Base-by-base conservation (phyloP, 2,888 invertebrate genomes). In the Carpatolechia fugitivella region DNA sequence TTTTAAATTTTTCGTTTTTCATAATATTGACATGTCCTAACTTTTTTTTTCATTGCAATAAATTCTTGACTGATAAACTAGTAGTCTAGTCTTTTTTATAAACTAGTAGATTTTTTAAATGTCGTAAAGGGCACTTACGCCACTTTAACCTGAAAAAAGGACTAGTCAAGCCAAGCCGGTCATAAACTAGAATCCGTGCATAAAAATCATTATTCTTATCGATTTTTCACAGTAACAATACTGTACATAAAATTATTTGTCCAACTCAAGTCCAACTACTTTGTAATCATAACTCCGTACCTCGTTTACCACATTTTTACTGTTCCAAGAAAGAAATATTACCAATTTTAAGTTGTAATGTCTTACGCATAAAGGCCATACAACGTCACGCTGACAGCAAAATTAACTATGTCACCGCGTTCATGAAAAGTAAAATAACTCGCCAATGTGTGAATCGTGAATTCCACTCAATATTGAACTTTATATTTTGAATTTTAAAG, bases 381-480 rank as follows among this genome's bases (percentile, higher is more conserved):
- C 1, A 14, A 31, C 14, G 13, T 31, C 14, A 29, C 2, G n/a
- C 11, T 18, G 33, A 50, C 38, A 1, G 38, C 14, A 48, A 24
- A 55, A 29, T 33, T 35, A 55, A 44, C 8, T 50, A 20, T 50
- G 55, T 41, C 11, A 33, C 50, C 5, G 24, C 16, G 14, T 20
- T 29, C 52, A 31, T 31, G 41, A 29, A 31, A 40, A 38, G 40
- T 14, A 18, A 35, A 53, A 46, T 35, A 38, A 48, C 56, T 49
- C 52, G 67, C 61, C 69, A 68, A 70, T 66, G 69, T 64, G 71
- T 61, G 62, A 74, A 68, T n/a, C 40, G 8, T 31, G 33, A 40
- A 41, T 30, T 31, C 36, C 24, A 55, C 52, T 20, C 44, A n/a
- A 55, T 58, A 62, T 57, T 63, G 44, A 40, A 50, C 59, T 60